phyloP scores from a whole-genome alignment of 2,888 invertebrate species.

The Epinotia nisella region DNA sequence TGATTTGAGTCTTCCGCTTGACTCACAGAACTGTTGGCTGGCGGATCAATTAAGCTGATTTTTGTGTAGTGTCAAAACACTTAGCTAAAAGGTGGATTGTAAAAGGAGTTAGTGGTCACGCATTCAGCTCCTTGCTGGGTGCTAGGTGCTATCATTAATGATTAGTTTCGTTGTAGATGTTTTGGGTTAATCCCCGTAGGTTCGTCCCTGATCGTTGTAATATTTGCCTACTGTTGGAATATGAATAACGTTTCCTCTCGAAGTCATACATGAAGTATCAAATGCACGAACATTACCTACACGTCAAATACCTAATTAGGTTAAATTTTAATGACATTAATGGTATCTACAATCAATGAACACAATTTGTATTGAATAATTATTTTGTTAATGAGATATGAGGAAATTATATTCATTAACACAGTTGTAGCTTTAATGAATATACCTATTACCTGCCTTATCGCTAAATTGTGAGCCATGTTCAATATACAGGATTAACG shows the following conservation, averaged over 20 bases:
- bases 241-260: neutral
- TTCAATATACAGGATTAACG: neutral
- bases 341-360: neutral
- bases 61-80: too few species aligned
- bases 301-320: neutral
- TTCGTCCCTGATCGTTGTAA: neutral
- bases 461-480: neutral
- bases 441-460: neutral
- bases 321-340: conserved; percentile 2
- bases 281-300: neutral
- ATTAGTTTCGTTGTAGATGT: neutral
- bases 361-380: neutral
- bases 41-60: too few species aligned
- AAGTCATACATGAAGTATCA: neutral
- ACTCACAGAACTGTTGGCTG: too few species aligned
- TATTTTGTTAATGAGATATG: conserved; percentile 7
- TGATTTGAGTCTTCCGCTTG: too few species aligned
- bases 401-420: neutral
- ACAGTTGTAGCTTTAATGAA: neutral
- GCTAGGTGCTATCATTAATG: too few species aligned
- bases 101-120: too few species aligned
- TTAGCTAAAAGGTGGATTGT: too few species aligned
- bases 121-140: too few species aligned
- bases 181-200: conserved; percentile 6
- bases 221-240: neutral